phyloP scores from a whole-genome alignment of 1,140 invertebrate genomes.

The Bursaphelenchus mucronatus region DNA sequence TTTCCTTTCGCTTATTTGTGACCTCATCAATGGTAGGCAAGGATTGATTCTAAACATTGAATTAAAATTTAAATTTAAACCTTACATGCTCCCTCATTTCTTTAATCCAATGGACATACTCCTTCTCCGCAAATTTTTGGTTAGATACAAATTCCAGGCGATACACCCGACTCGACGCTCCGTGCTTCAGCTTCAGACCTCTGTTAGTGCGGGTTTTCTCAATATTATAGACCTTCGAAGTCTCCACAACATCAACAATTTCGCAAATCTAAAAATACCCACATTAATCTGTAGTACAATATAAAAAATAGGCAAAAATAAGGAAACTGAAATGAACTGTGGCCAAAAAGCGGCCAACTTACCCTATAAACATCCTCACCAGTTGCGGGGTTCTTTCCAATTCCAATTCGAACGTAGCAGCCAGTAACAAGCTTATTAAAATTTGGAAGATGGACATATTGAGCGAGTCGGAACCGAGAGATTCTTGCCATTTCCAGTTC shows the following conservation, averaged over 20 bases:
- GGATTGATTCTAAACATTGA: conserved; percentile 68
- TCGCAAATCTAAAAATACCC: conserved; percentile 56
- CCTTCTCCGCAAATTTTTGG: conserved; percentile 81
- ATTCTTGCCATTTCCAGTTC: conserved; percentile 41
- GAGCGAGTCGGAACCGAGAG: conserved; percentile 43
- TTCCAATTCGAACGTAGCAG: conserved; percentile 91
- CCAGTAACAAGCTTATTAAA: conserved; percentile 82
- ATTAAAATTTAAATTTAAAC: conserved; percentile 1
- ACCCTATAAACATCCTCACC: conserved; percentile 80
- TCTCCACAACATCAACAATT: conserved; percentile 90
- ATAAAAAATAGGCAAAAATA: neutral
- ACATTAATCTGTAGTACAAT: neutral
- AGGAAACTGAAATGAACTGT: neutral
- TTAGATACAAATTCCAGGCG: conserved; percentile 95
- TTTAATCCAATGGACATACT: conserved; percentile 88
- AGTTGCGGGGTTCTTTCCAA: conserved; percentile 76
- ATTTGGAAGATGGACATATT: conserved; percentile 81
- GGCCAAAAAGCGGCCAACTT: conserved; percentile 43
- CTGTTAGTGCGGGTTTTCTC: conserved; percentile 85
- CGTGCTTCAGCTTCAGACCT: conserved; percentile 72
- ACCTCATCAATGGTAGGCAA: conserved; percentile 80
- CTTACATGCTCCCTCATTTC: conserved; percentile 67
- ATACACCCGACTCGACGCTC: conserved; percentile 83
- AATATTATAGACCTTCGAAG: conserved; percentile 85
- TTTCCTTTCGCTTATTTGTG: conserved; percentile 78